Conservation (phyloP, 2,113 vertebrate species). For the Furnarius figulus region DNA sequence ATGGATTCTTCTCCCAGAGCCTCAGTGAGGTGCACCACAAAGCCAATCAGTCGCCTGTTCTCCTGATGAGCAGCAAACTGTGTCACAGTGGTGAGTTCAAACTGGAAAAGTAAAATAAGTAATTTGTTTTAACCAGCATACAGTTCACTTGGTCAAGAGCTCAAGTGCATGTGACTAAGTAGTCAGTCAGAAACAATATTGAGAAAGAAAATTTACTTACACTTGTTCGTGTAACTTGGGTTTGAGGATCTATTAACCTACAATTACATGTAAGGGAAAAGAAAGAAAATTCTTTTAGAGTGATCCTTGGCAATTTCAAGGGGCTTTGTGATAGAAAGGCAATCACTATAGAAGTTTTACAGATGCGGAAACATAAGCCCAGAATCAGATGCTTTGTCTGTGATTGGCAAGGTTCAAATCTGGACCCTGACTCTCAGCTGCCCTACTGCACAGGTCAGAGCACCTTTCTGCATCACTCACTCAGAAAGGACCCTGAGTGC, state of each 20-base stretch:
- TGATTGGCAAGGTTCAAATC: neutral
- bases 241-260: slow-evolving; percentile 97
- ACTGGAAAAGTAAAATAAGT: slow-evolving; percentile 72
- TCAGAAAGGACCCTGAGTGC: accelerated
- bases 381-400: neutral
- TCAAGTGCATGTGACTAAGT: neutral
- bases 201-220: slow-evolving; percentile 78
- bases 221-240: slow-evolving; percentile 90
- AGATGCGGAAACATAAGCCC: neutral
- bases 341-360: neutral
- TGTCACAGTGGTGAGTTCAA: slow-evolving; percentile 86
- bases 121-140: neutral
- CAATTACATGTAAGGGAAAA: neutral
- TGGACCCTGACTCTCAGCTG: neutral
- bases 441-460: accelerated
- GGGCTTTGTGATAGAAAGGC: neutral
- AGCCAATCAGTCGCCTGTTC: slow-evolving; percentile 91
- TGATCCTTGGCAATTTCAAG: neutral
- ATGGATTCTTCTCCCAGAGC: slow-evolving; percentile 78
- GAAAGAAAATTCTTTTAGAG: neutral
- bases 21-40: slow-evolving; percentile 83
- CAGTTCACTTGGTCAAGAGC: neutral
- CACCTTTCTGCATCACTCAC: neutral
- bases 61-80: slow-evolving; percentile 95
- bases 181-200: neutral